These are phyloP conservation scores for Aradophagus sp. DNA, from an alignment of 1,140 invertebrate species.

Conservation along the genomic window DNA sequence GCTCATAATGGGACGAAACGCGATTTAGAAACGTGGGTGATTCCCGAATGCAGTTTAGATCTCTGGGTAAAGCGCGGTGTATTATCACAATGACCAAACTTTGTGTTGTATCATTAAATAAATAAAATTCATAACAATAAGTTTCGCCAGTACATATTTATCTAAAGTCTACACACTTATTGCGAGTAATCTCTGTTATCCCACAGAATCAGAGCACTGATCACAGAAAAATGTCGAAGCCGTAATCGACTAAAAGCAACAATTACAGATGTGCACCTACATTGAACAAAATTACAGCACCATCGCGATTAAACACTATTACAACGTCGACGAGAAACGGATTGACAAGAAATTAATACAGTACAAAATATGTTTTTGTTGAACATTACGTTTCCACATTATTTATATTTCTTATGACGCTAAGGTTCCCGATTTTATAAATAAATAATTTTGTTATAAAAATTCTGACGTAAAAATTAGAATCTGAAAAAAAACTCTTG, in stretches of 20 bases:
- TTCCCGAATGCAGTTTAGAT: no score
- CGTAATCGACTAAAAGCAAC: constrained; percentile 55
- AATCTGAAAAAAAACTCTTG: no score
- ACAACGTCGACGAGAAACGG: constrained; percentile 14
- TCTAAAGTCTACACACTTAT: constrained; percentile 54
- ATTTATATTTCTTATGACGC: no score
- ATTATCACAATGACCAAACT: no score
- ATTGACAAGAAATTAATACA: constrained; percentile 26
- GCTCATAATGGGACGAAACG: no score
- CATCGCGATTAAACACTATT: constrained; percentile 18
- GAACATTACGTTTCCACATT: no score
- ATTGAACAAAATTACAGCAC: constrained; percentile 48
- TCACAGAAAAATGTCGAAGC: constrained; percentile 54
- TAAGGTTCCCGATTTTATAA: no score
- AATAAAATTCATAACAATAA: constrained; percentile 51
- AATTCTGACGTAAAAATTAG: no score
- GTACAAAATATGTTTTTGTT: no score
- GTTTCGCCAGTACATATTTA: constrained; percentile 41
- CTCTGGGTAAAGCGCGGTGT: no score
- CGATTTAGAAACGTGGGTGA: no score
- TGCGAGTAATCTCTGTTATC: constrained; percentile 50
- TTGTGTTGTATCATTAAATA: constrained; percentile 41
- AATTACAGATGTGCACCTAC: constrained; percentile 51
- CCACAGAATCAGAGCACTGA: constrained; percentile 49
- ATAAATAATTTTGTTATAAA: no score